Percentiles rank a stretch among this genome's conserved stretches.
Evolutionary conservation across 2,888 invertebrate genomes (phyloP).

Genomic region (Hoplodrina blanda): DNA sequence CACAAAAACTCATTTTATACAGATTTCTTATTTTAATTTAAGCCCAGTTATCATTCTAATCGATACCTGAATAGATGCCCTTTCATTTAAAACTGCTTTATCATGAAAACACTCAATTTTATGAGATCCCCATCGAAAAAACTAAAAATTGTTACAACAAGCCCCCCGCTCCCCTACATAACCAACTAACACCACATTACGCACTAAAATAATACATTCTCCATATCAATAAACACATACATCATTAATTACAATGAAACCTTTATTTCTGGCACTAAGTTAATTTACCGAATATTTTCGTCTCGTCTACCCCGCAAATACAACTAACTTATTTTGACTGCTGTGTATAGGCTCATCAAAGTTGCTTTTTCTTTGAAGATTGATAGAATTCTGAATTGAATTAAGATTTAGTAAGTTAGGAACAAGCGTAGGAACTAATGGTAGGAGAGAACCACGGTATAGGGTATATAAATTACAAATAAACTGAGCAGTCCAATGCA

Average conservation of each 20-base stretch:
- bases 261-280: not conserved
- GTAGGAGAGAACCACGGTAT: not conserved
- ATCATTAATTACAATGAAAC: not conserved
- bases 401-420: constrained; percentile 17
- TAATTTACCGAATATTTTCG: not conserved
- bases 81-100: too few species aligned
- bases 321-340: constrained; percentile 30
- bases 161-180: too few species aligned
- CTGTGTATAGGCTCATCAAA: constrained; percentile 22
- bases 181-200: not conserved
- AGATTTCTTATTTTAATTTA: too few species aligned
- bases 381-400: constrained; percentile 27
- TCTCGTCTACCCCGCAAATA: not conserved
- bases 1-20: too few species aligned
- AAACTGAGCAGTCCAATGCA: too few species aligned
- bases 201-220: not conserved
- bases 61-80: too few species aligned
- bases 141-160: too few species aligned
- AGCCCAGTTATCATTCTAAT: too few species aligned
- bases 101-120: too few species aligned
- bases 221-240: not conserved
- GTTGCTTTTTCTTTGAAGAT: constrained; percentile 12
- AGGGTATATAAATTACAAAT: not conserved
- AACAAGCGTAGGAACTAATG: not conserved
- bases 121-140: too few species aligned